Evolutionary conservation across 2,888 invertebrate species (phyloP), one percentile per base, ranked within the genome.

Genomic region (Apodemia mormo): DNA sequence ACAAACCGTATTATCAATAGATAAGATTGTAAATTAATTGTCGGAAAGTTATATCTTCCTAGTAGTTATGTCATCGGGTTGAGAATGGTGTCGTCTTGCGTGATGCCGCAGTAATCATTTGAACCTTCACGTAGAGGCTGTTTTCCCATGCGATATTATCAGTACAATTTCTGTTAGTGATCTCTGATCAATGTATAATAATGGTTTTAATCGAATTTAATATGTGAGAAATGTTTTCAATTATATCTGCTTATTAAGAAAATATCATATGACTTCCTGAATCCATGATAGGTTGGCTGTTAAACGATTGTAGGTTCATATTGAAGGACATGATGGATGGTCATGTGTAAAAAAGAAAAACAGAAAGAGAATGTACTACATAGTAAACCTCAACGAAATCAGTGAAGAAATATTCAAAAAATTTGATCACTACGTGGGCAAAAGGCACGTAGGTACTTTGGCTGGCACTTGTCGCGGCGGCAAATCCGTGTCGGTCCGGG

Each of bases 71-170:
- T 68, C 68, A 68, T 49, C 54, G 14, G 14, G 49, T 29, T 68
- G 68, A 68, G 68, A 68, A 68, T 43, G 61, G 43, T 56, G 56
- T 56, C 56, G 29, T 56, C 56, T 56, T 56, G 56, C 29, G 61
- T 68, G 68, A 68, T 58, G 68, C 68, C 68, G 58, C 45, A 29
- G 45, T 68, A 61, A 68, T 68, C 58, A 56, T 54, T 67, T 40
- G 56, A 52, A 40, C 68, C 68, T 58, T 68, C 68, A 58, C 58
- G 61, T 66, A 52, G 52, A 67, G 56, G 56, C 67, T 56, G 56
- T 67, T 67, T 61, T 61, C 58, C 58, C 58, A 61, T 33, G 58
- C 30, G 58, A 61, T 61, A 61, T 0, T 14, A 61, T 29, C 33
- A 33, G 30, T 61, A 61, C 58, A 10, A 61, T 12, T 61, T 61